A percentile compares a stretch with the other conserved stretches of the same genome.
These are phyloP conservation scores for Gambusia yucatana DNA, from an alignment of 2,797 vertebrate species.

Conservation along the genomic window DNA sequence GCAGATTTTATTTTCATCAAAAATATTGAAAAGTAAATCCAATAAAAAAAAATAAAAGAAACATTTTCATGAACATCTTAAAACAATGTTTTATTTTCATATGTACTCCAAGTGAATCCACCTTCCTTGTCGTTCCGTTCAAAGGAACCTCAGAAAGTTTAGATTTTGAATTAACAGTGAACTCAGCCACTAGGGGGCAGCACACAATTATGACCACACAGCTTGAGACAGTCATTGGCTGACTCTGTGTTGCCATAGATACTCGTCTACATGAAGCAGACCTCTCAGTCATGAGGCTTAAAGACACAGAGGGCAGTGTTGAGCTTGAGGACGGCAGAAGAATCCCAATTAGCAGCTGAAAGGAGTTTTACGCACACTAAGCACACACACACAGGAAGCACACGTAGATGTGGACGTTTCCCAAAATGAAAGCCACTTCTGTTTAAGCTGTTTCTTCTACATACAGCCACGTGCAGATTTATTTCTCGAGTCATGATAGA, in stretches of 20 bases:
- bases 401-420: slow-evolving; percentile 17
- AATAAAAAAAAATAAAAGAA: neutral
- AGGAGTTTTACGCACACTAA: slow-evolving; percentile 29
- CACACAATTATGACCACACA: slow-evolving; percentile 56
- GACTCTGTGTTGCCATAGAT: slow-evolving; percentile 76
- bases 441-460: slow-evolving; percentile 21
- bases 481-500: slow-evolving; percentile 50
- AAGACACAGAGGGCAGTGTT: slow-evolving; percentile 82
- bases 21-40: neutral
- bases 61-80: neutral
- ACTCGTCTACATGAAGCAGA: slow-evolving; percentile 69
- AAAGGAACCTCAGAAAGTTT: neutral
- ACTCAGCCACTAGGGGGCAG: slow-evolving; percentile 76
- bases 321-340: slow-evolving; percentile 68
- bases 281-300: slow-evolving; percentile 45
- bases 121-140: neutral
- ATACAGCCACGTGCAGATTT: slow-evolving; percentile 27
- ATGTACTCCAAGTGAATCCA: neutral
- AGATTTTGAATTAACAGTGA: slow-evolving; percentile 2
- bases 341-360: slow-evolving; percentile 76
- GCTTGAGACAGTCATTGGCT: slow-evolving; percentile 40
- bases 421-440: slow-evolving; percentile 18
- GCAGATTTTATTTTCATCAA: neutral
- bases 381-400: slow-evolving; percentile 19
- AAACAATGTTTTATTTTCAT: neutral